Conservation (phyloP, 1,140 invertebrate genomes). For the Drosophila gunungcola region DNA sequence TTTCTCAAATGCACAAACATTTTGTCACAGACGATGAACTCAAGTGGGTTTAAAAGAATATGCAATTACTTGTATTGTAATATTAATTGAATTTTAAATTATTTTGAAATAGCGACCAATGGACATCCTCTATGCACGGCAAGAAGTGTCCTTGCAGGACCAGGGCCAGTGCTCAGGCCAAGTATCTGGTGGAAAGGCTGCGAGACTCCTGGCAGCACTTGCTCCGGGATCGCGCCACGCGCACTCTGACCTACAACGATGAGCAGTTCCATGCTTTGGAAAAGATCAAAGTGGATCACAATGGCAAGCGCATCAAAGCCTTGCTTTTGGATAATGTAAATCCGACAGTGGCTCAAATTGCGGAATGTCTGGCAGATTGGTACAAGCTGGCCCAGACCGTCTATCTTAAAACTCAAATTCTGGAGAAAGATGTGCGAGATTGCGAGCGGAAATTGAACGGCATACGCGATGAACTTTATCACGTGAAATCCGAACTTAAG, state of each 20-base stretch:
- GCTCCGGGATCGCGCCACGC: slow-evolving; percentile 92
- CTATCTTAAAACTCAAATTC: slow-evolving; percentile 89
- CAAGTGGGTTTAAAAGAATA: slow-evolving; percentile 48
- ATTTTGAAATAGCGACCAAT: slow-evolving; percentile 86
- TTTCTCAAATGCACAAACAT: slow-evolving; percentile 79
- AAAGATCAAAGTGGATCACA: slow-evolving; percentile 90
- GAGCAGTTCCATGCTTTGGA: slow-evolving; percentile 97
- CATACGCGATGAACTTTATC: slow-evolving; percentile 75
- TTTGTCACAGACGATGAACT: slow-evolving; percentile 78
- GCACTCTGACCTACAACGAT: slow-evolving; percentile 94
- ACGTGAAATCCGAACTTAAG: slow-evolving; percentile 74
- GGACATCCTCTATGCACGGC: slow-evolving; percentile 89
- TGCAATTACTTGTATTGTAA: not conserved
- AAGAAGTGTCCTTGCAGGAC: slow-evolving; percentile 89
- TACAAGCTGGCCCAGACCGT: slow-evolving; percentile 92
- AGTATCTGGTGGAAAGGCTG: slow-evolving; percentile 91
- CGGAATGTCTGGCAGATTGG: slow-evolving; percentile 92
- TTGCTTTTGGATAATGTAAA: slow-evolving; percentile 88
- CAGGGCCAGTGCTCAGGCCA: slow-evolving; percentile 89
- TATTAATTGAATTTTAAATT: not conserved
- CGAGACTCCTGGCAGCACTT: slow-evolving; percentile 97
- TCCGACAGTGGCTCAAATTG: slow-evolving; percentile 88
- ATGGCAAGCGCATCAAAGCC: slow-evolving; percentile 88
- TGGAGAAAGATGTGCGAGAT: slow-evolving; percentile 88
- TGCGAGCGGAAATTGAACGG: slow-evolving; percentile 85